These are phyloP conservation scores for Euzetes globulus DNA, from an alignment of 2,888 invertebrate species.

Conservation along the genomic window DNA sequence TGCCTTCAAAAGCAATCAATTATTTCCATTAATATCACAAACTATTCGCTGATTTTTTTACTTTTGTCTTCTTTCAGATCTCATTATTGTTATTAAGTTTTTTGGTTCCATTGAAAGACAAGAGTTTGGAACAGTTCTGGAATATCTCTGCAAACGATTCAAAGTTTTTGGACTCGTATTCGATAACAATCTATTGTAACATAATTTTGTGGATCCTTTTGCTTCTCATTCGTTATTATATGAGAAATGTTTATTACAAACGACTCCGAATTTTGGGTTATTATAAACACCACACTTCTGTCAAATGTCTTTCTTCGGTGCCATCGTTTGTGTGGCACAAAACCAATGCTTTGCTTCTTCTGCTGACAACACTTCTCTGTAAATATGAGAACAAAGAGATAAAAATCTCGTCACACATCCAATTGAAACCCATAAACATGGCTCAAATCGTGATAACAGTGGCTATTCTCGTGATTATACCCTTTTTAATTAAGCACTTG, in stretches of 20 bases:
- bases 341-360: slow-evolving; percentile 18
- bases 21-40: neutral
- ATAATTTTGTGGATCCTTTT: slow-evolving; percentile 27
- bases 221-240: slow-evolving; percentile 28
- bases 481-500: slow-evolving; percentile 6
- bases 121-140: neutral
- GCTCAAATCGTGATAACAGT: slow-evolving; percentile 16
- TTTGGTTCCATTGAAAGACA: slow-evolving; percentile 7
- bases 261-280: slow-evolving; percentile 31
- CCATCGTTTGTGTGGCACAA: slow-evolving; percentile 20
- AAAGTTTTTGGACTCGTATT: slow-evolving; percentile 22
- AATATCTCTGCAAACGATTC: neutral
- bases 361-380: slow-evolving; percentile 22
- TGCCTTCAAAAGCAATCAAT: neutral
- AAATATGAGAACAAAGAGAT: neutral
- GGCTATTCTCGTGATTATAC: neutral
- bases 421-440: slow-evolving; percentile 30
- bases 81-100: slow-evolving; percentile 1
- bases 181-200: slow-evolving; percentile 26
- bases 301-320: neutral
- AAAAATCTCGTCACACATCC: neutral
- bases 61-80: neutral
- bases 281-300: slow-evolving; percentile 22
- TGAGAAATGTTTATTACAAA: slow-evolving; percentile 31
- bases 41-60: neutral